Evolutionary conservation across 1,140 invertebrate genomes (phyloP).

Genomic region (Campoletis sonorensis): DNA sequence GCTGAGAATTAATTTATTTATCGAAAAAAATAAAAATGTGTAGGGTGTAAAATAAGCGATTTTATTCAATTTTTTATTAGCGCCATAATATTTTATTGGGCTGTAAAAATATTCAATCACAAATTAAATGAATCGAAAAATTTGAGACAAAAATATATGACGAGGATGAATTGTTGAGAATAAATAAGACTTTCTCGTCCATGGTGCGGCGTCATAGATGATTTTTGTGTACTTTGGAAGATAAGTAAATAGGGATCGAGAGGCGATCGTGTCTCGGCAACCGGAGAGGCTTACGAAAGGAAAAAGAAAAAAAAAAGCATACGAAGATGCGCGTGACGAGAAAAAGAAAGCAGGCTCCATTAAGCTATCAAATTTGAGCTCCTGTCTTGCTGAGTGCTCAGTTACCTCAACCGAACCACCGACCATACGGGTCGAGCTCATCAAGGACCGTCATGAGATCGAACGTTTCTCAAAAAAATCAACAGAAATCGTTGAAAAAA

Average conservation of each 20-base stretch:
- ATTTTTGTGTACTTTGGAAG: background rate
- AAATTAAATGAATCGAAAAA: too few relatives aligned
- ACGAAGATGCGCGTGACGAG: background rate
- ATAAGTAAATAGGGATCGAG: background rate
- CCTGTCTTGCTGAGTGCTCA: background rate
- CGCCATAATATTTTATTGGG: too few relatives aligned
- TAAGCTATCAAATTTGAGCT: conserved; percentile 60
- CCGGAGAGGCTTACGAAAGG: conserved; percentile 10
- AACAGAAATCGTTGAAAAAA: too few relatives aligned
- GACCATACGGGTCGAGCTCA: background rate
- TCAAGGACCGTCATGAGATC: too few relatives aligned
- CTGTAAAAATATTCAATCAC: background rate
- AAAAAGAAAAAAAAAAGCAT: conserved; percentile 40
- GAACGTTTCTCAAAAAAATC: too few relatives aligned
- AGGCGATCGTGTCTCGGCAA: background rate
- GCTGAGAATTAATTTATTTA: too few relatives aligned
- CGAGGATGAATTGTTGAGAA: background rate
- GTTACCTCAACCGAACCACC: background rate
- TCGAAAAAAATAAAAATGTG: too few relatives aligned
- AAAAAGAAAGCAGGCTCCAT: conserved; percentile 47
- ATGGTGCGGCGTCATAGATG: background rate
- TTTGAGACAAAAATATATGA: too few relatives aligned
- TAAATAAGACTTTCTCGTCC: background rate
- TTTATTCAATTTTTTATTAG: too few relatives aligned
- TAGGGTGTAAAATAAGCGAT: too few relatives aligned